Evolutionary conservation across 2,888 invertebrate species (phyloP), one percentile per base, ranked within the genome.

Genomic region (Patella caerulea): DNA sequence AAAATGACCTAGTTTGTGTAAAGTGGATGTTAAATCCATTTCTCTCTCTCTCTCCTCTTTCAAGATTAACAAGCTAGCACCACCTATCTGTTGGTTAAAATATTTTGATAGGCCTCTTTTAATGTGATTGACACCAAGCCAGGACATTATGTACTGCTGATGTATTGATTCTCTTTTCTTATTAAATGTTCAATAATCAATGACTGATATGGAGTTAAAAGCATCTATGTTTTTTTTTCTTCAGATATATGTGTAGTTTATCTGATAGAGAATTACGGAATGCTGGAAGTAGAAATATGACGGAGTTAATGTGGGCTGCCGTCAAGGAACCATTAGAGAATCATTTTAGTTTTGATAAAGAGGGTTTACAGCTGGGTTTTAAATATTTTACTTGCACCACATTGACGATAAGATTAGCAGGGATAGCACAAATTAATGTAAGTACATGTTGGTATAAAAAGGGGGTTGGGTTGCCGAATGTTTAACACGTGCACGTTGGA

Each of bases 351-450:
- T 97, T 97, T 89, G 97, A 97, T 88, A 94, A 94, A 1, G 97
- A 98, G 90, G 98, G 97, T 0, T 92, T 98, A 65, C 95, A 96
- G 79, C 92, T 98, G 82, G 98, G 98, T n/a, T 97, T 97, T 91
- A 98, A 98, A 91, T 98, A 97, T 92, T 98, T 98, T 91, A 97
- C 96, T 82, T 97, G 97, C 85, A 96, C 97, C 76, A 98, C 98
- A 0, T 92, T 98, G 79, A 98, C 98, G 0, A 97, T 98, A 96
- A 93, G 98, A 80, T 92, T 98, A 78, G 96, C 97, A 15, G 98
- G 98, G 79, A 96, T 98, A 88, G 95, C 97, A 19, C 98, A 98
- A 92, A 97, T 98, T 85, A 98, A 98, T 93, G 96, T 96, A 81
- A 88, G 90, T 80, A 55, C 2, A 45, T 45, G 45, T 9, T 9